Evolutionary conservation across 2,888 invertebrate genomes (phyloP), one percentile per base, ranked within the genome.

Genomic region (Thymelicus sylvestris): DNA sequence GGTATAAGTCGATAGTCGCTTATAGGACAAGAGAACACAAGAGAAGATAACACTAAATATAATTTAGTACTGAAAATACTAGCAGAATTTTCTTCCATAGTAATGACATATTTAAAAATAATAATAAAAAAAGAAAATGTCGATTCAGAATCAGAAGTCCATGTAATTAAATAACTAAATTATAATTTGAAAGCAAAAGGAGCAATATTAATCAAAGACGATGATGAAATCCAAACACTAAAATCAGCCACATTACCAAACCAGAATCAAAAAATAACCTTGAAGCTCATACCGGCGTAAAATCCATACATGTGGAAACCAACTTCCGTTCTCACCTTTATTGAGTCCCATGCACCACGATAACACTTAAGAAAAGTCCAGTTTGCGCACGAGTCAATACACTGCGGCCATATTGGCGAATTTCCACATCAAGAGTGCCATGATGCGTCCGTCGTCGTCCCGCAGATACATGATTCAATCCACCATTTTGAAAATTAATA

Each of bases 401-500:
- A 79, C 83, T 79, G 78, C 74, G 78, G 93, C 93, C 93, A 85
- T 93, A 82, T 91, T 93, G 93, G 93, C 93, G 92, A 93, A 91
- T 68, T 81, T 77, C 83, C 83, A 83, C 80, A 82, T 83, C 7
- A 81, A 77, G 13, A 80, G 76, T 74, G 78, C 81, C 77, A 84
- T 81, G 4, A 78, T 80, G 59, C 84, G 75, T 63, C 89, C 89
- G 74, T 82, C 88, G 47, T 82, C 83, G 77, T 87, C 87, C 57
- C 84, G 82, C 67, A 86, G 75, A 82, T 79, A 83, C 84, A 88
- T 86, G 68, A 75, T 75, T 87, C 78, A 91, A 81, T 87, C 88
- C 77, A 89, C 87, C 90, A 92, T 92, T 80, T 82, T 83, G 73
- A 66, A 63, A 63, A 61, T 65, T 44, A 44, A 59, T 59, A 69